Percentiles rank a stretch among this genome's conserved stretches.
Evolutionary conservation across 2,797 vertebrate species (phyloP).

Genomic region (Anguilla megastoma): DNA sequence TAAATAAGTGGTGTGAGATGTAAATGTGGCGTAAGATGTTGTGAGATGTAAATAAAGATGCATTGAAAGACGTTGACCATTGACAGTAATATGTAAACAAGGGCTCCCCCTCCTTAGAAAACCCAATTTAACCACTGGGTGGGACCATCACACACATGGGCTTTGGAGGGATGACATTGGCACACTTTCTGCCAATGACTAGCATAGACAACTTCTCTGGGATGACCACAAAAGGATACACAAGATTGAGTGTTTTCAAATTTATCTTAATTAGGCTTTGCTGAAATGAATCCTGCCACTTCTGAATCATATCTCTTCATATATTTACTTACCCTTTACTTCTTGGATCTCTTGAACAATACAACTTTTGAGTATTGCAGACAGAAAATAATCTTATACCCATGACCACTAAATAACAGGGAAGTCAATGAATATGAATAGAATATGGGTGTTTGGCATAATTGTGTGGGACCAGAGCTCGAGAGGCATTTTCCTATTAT

Average conservation of each 20-base stretch:
- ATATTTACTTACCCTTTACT: not conserved
- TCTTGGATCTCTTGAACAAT: not conserved
- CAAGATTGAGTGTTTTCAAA: not conserved
- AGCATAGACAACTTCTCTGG: not conserved
- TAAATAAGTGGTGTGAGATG: too few relatives aligned
- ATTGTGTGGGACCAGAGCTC: not conserved
- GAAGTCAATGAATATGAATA: not conserved
- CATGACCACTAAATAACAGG: not conserved
- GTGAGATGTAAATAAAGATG: too few relatives aligned
- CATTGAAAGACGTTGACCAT: too few relatives aligned
- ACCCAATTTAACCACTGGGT: too few relatives aligned
- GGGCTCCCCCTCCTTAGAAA: too few relatives aligned
- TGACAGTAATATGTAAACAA: too few relatives aligned
- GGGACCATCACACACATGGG: too few relatives aligned
- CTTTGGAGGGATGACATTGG: not conserved
- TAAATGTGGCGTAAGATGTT: too few relatives aligned
- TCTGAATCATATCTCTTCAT: not conserved
- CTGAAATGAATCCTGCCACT: not conserved
- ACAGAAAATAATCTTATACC: not conserved
- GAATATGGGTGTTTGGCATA: not conserved
- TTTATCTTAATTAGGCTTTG: not conserved
- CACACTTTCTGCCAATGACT: not conserved
- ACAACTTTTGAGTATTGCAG: not conserved
- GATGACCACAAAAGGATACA: not conserved
- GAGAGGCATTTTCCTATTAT: not conserved